Percentiles rank a stretch among this genome's conserved stretches.
phyloP scores from a whole-genome alignment of 2,888 invertebrate species.

The Volucella zonaria region DNA sequence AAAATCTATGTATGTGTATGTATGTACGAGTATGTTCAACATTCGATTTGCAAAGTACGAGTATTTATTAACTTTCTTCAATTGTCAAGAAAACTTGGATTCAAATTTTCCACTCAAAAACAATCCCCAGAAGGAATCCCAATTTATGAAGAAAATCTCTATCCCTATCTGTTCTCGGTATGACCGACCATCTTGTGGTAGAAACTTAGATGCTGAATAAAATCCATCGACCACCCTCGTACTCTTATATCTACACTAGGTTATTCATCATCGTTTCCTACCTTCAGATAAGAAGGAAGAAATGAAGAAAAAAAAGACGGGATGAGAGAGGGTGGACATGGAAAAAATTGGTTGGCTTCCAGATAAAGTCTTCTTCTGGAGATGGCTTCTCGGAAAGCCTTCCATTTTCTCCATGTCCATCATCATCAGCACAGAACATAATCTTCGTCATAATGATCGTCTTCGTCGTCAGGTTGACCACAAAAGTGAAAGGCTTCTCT shows the following conservation, averaged over 20 bases:
- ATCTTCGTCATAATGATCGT: constrained; percentile 31
- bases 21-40: too few relatives aligned
- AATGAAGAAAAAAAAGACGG: neutral
- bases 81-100: neutral
- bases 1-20: too few relatives aligned
- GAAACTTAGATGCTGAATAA: constrained; percentile 37
- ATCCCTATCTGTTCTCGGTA: neutral
- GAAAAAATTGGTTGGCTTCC: constrained; percentile 65
- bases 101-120: constrained; percentile 9
- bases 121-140: constrained; percentile 25
- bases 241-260: constrained; percentile 5
- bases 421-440: constrained; percentile 36
- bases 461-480: constrained; percentile 63
- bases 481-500: constrained; percentile 72
- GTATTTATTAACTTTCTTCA: constrained; percentile 3
- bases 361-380: constrained; percentile 51
- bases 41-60: neutral
- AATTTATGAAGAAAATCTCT: neutral
- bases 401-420: constrained; percentile 30
- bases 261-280: constrained; percentile 56
- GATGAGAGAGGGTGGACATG: constrained; percentile 15
- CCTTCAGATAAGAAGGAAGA: constrained; percentile 20
- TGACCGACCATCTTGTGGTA: constrained; percentile 28
- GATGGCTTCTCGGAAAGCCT: constrained; percentile 13
- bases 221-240: constrained; percentile 32